phyloP scores from a whole-genome alignment of 2,888 invertebrate species.

The Phyllotreta striolata region DNA sequence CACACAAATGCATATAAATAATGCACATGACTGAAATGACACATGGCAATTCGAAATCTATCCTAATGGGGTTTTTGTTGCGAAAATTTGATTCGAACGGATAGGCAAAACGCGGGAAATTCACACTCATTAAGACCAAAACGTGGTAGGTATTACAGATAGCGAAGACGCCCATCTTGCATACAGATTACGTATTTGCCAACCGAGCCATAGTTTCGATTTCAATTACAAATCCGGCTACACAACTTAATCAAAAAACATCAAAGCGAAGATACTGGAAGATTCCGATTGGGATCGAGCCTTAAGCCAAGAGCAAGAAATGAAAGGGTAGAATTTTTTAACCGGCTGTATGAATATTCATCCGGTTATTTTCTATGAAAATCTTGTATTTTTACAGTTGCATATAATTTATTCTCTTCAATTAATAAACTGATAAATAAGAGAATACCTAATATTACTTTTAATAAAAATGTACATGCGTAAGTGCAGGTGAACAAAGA shows the following conservation, averaged over 20 bases:
- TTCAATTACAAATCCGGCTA: conserved; percentile 57
- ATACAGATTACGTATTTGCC: conserved; percentile 60
- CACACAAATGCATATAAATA: no score
- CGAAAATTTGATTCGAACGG: conserved; percentile 34
- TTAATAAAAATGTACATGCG: no score
- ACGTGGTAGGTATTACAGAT: conserved; percentile 43
- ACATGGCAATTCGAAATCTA: conserved; percentile 19
- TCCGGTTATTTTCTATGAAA: background rate
- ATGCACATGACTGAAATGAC: conserved; percentile 10
- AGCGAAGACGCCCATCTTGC: conserved; percentile 52
- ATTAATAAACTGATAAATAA: no score
- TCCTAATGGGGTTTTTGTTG: conserved; percentile 33
- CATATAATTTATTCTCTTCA: no score
- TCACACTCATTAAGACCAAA: conserved; percentile 41
- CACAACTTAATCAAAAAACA: conserved; percentile 59
- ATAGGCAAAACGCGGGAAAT: conserved; percentile 24
- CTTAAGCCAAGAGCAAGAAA: conserved; percentile 1
- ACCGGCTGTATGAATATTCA: conserved; percentile 8
- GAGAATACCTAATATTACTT: no score
- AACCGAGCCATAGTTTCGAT: conserved; percentile 55
- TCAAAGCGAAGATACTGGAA: conserved; percentile 47
- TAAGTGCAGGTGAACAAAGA: no score
- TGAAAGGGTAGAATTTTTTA: conserved; percentile 7
- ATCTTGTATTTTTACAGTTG: no score
- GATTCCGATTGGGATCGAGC: conserved; percentile 6